Evolutionary conservation across 2,888 invertebrate genomes (phyloP), one percentile per base, ranked within the genome.

Genomic region (Drosophila subquinaria): DNA sequence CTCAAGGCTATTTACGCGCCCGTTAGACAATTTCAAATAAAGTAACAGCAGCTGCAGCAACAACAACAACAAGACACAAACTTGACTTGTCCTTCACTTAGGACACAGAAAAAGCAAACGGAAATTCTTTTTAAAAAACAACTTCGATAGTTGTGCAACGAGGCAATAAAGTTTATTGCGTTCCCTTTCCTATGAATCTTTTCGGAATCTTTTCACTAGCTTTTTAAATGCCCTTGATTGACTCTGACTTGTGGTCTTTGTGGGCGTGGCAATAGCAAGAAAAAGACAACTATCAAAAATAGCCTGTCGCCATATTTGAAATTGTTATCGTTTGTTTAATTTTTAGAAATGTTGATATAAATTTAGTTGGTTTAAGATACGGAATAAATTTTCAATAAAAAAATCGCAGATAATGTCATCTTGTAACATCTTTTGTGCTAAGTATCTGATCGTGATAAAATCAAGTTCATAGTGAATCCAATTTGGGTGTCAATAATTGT

Each of bases 1-100:
- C 82, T 77, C 83, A 77, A 82, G 86, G 87, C 71, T 82, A 73
- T 82, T 85, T 79, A 75, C 65, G 80, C 77, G 71, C 59, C 69
- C 71, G 73, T 86, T 86, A 75, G 80, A 82, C 76, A 69, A 71
- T 77, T 76, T 73, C 79, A 79, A 73, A 85, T 73, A 80, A 73
- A 72, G 51, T 60, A 64, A 43, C 47, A 40, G 42, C 74, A 53
- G 38, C 48, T 55, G 66, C 73, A 77, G 38, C 11, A 66, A 30
- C 62, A 69, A 53, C 40, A 40, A 55, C 10, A 60, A 64, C 40
- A 60, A 48, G 27, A 52, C 55, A 61, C 42, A 30, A 38, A 60
- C 64, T 68, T 69, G 62, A 38, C 67, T 60, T 65, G 53, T 73
- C 51, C 67, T 65, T 69, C 51, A 65, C 23, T 20, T 30, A 36